Conservation (phyloP, 2,888 invertebrate genomes). For the Cerceris rybyensis region DNA sequence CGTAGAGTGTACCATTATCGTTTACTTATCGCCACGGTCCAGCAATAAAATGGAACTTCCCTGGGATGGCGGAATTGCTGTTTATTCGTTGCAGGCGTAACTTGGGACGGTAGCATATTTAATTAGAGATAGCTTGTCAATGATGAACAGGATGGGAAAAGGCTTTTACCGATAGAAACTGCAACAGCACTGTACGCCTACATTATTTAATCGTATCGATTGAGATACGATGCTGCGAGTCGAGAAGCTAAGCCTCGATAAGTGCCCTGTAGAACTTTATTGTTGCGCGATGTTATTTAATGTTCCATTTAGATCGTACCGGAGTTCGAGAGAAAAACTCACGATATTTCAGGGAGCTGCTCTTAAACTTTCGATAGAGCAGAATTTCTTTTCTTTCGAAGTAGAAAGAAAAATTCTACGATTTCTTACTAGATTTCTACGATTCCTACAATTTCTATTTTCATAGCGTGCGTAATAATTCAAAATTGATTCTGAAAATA, state of each 20-base stretch:
- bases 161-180: constrained; percentile 51
- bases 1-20: constrained; percentile 11
- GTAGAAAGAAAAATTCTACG: too few species aligned
- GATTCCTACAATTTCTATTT: too few species aligned
- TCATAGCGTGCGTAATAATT: too few species aligned
- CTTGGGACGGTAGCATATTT: constrained; percentile 16
- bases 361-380: too few species aligned
- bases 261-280: constrained; percentile 41
- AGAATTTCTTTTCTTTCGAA: too few species aligned
- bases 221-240: constrained; percentile 32
- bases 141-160: constrained; percentile 36
- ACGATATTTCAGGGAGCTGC: too few species aligned
- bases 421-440: too few species aligned
- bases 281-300: constrained; percentile 43
- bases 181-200: constrained; percentile 2
- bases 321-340: too few species aligned
- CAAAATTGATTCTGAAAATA: too few species aligned
- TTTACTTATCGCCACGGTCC: constrained; percentile 21
- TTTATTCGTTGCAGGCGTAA: constrained; percentile 16
- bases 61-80: constrained; percentile 15
- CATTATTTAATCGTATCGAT: constrained; percentile 53
- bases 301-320: constrained; percentile 27
- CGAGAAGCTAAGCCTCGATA: constrained; percentile 31
- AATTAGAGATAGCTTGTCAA: constrained; percentile 36
- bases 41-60: constrained; percentile 30